Evolutionary conservation across 1,140 invertebrate genomes (phyloP).

Genomic region (Macrotrachela quadricornifera): DNA sequence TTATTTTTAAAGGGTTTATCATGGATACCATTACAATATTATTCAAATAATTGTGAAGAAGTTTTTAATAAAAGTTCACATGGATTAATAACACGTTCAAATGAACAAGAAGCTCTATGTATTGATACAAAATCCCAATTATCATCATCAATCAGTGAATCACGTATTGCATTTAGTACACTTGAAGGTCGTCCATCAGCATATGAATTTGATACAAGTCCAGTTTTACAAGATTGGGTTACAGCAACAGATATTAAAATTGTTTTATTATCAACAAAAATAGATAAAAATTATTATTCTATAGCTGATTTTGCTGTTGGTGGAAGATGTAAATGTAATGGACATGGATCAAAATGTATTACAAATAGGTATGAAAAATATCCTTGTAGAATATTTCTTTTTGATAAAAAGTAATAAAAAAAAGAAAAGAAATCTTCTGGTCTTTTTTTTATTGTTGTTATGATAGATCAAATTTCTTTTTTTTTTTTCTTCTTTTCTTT

Average conservation of each 20-base stretch:
- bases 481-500: too few relatives aligned
- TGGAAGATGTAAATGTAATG: constrained; percentile 95
- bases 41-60: constrained; percentile 26
- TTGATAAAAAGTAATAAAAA: too few relatives aligned
- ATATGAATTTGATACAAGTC: constrained; percentile 72
- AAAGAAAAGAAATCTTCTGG: too few relatives aligned
- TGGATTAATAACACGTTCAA: constrained; percentile 22
- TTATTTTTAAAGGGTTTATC: constrained; percentile 17
- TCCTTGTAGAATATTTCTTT: too few relatives aligned
- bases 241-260: constrained; percentile 88
- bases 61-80: constrained; percentile 21
- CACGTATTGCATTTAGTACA: constrained; percentile 77
- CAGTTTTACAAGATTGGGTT: constrained; percentile 92
- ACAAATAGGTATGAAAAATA: constrained; percentile 11
- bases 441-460: too few relatives aligned
- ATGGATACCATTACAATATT: constrained; percentile 31
- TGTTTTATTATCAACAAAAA: constrained; percentile 28
- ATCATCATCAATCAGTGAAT: constrained; percentile 13
- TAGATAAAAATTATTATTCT: constrained; percentile 28
- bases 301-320: constrained; percentile 93
- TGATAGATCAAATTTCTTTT: too few relatives aligned
- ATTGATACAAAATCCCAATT: constrained; percentile 12
- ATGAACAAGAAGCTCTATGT: constrained; percentile 41
- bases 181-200: constrained; percentile 83
- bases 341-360: constrained; percentile 73